Base-by-base conservation (phyloP, 2,888 invertebrate species). In the Miltochrista miniata region DNA sequence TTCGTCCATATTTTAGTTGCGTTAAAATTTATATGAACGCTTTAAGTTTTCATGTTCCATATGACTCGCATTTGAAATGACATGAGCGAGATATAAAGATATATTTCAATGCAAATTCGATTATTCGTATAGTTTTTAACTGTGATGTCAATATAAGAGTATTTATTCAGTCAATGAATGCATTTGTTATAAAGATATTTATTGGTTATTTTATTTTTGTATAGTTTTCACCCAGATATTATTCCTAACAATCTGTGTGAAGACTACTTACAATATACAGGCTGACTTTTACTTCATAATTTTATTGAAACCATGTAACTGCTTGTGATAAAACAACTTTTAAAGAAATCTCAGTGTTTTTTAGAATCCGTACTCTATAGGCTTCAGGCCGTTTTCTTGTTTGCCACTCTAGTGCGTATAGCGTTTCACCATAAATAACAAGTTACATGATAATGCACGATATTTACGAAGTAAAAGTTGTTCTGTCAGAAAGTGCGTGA, bases 1-100 rank as follows among this genome's bases (percentile, higher is more conserved):
- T 68, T 64, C 59, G 63, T 67, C 61, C 60, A 58, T 67, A 59
- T 56, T 68, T 65, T 65, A 58, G 52, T 55, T 65, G 51, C 53
- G 41, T 66, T 66, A 56, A 51, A 48, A 55, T 54, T 51, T 54
- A 60, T 58, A 44, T 11, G 37, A 56, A 41, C 41, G 48, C 53
- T 55, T 48, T 51, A 45, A 24, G 40, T 51, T 54, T 51, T 54
- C 51, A 48, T 45, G 51, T 61, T 49, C 44, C 52, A 51, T 51
- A 48, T 54, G 61, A 45, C 58, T 49, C 39, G 49, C 18, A 14
- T 18, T 40, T n/a, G 36, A 44, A 36, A 18, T 15, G 10, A 41
- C 35, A 38, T 11, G 10, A 39, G n/a, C 35, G 31, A 31, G 11
- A 14, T 29, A 29, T 44, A 42, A 13, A 18, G 11, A 40, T 29